Evolutionary conservation across 2,797 vertebrate species (phyloP).

Genomic region (Uromys caudimaculatus): DNA sequence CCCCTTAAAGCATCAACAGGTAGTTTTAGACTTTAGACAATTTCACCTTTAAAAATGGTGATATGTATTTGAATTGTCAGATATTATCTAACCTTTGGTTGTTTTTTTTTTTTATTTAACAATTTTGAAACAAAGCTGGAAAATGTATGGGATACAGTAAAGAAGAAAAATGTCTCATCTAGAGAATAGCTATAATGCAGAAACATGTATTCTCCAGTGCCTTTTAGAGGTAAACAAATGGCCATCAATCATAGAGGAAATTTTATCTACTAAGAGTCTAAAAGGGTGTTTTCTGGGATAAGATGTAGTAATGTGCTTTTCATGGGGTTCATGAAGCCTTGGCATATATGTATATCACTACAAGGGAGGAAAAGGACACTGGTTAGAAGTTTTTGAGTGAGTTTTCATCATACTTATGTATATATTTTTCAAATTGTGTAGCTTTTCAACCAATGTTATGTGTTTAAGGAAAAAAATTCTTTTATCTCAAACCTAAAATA

Average conservation of each 20-base stretch:
- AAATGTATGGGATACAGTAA: not conserved
- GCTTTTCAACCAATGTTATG: conserved; percentile 6
- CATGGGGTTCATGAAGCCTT: not conserved
- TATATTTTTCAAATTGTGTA: conserved; percentile 34
- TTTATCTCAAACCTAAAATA: not conserved
- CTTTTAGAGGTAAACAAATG: not conserved
- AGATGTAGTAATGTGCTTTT: not conserved
- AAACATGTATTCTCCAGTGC: not conserved
- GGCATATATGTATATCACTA: not conserved
- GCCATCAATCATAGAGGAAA: not conserved
- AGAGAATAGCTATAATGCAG: not conserved
- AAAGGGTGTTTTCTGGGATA: not conserved
- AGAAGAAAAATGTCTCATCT: conserved; percentile 12
- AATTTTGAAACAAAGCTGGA: conserved; percentile 50
- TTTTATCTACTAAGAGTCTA: not conserved
- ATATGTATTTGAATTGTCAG: not conserved
- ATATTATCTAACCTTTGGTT: not conserved
- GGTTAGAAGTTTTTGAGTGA: not conserved
- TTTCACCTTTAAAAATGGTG: conserved; percentile 35
- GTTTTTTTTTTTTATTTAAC: not conserved
- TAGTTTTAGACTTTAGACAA: conserved; percentile 43
- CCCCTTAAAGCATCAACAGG: not conserved
- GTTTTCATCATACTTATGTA: conserved; percentile 16
- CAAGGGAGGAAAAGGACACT: not conserved
- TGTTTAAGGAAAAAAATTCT: not conserved